Percentiles rank a stretch among this genome's conserved stretches.
Evolutionary conservation across 2,113 vertebrate species (phyloP).

Genomic region (Cnemophilus loriae): DNA sequence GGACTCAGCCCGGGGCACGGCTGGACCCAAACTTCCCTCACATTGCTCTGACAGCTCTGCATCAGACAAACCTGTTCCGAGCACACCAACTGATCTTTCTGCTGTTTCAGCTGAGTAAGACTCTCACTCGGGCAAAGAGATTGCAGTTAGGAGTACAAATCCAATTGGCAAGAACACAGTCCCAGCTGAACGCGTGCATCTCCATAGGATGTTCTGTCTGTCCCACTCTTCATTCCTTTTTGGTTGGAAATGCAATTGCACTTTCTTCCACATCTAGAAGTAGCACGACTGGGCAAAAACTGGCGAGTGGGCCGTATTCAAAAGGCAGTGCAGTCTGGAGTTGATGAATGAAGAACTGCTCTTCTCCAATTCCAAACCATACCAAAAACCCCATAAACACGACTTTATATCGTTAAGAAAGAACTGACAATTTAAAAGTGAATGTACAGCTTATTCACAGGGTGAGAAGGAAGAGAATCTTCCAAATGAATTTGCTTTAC

Average conservation of each 20-base stretch:
- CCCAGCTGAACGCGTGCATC: neutral
- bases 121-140: conserved; percentile 52
- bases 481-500: conserved; percentile 68
- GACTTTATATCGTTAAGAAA: conserved; percentile 70
- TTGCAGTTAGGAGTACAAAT: conserved; percentile 53
- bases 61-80: neutral
- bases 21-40: neutral
- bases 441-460: conserved; percentile 69
- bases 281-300: neutral
- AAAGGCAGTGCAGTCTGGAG: conserved; percentile 59
- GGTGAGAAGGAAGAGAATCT: conserved; percentile 59
- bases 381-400: conserved; percentile 53
- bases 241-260: conserved; percentile 47
- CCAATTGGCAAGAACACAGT: conserved; percentile 48
- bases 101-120: conserved; percentile 5
- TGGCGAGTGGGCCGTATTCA: conserved; percentile 27
- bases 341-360: conserved; percentile 53
- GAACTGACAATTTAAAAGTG: conserved; percentile 66
- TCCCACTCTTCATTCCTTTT: conserved; percentile 17
- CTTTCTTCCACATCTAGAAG: conserved; percentile 44
- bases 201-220: neutral
- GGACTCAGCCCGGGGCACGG: neutral
- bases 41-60: neutral
- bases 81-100: neutral
- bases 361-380: conserved; percentile 29